Percentiles rank a stretch among this genome's conserved stretches.
These are phyloP conservation scores for Apamea epomidion DNA, from an alignment of 2,888 invertebrate species.

Conservation along the genomic window DNA sequence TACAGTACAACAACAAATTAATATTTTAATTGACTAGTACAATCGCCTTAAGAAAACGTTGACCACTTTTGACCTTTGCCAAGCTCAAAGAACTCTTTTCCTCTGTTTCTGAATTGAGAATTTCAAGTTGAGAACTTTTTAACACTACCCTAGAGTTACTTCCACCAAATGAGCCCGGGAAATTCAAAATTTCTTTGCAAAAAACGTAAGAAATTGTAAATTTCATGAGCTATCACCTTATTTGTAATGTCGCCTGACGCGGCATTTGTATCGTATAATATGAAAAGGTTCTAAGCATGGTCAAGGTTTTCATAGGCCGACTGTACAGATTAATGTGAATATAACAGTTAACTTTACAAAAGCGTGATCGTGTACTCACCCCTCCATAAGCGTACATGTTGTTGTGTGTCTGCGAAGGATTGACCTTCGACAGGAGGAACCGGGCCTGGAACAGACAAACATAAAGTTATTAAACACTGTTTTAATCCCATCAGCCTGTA, in stretches of 20 bases:
- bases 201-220: not conserved
- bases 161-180: not conserved
- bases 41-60: slow-evolving; percentile 12
- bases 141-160: not conserved
- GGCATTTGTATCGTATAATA: not conserved
- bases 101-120: not conserved
- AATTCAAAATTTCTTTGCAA: not conserved
- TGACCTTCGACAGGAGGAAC: slow-evolving; percentile 99
- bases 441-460: slow-evolving; percentile 92
- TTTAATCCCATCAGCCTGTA: not conserved
- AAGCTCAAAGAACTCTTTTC: not conserved
- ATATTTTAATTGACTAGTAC: slow-evolving; percentile 34
- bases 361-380: slow-evolving; percentile 90
- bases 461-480: not conserved
- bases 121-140: not conserved
- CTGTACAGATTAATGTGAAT: slow-evolving; percentile 23
- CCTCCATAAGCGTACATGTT: slow-evolving; percentile 99
- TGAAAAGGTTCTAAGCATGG: slow-evolving; percentile 2
- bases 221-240: too few species aligned
- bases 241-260: not conserved
- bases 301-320: slow-evolving; percentile 29
- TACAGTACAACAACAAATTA: slow-evolving; percentile 55
- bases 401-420: slow-evolving; percentile 99
- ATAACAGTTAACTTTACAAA: slow-evolving; percentile 20
- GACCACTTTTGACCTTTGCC: slow-evolving; percentile 17